Conservation (phyloP, 2,113 vertebrate genomes). For the Chunga burmeisteri region DNA sequence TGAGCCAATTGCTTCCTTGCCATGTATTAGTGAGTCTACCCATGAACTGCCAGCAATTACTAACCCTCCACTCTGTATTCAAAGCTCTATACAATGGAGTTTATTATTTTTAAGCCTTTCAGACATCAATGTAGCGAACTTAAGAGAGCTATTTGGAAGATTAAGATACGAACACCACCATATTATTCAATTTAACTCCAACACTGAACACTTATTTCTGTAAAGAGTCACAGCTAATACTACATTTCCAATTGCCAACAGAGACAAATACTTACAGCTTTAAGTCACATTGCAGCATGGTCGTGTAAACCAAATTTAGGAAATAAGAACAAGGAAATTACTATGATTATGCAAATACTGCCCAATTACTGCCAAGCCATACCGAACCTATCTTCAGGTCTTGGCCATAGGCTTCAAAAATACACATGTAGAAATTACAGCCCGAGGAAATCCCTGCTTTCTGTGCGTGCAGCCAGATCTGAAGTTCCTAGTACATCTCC, state of each 20-base stretch:
- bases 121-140: background rate
- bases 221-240: slow-evolving; percentile 7
- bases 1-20: slow-evolving; percentile 35
- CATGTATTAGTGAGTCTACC: background rate
- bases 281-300: background rate
- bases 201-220: slow-evolving; percentile 6
- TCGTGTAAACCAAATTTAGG: slow-evolving; percentile 2
- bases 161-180: slow-evolving; percentile 29
- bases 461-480: background rate
- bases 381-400: background rate
- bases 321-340: slow-evolving; percentile 19
- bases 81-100: slow-evolving; percentile 32
- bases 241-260: background rate
- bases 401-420: background rate
- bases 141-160: slow-evolving; percentile 45
- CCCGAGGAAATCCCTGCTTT: background rate
- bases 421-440: background rate
- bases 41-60: slow-evolving; percentile 14
- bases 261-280: slow-evolving; percentile 18
- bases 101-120: slow-evolving; percentile 62
- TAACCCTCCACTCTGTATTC: slow-evolving; percentile 17
- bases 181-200: slow-evolving; percentile 63
- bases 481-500: background rate
- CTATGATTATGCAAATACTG: background rate
- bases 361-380: background rate